Evolutionary conservation across 2,888 invertebrate species (phyloP), one percentile per base, ranked within the genome.

Genomic region (Lamellibrachia satsuma): DNA sequence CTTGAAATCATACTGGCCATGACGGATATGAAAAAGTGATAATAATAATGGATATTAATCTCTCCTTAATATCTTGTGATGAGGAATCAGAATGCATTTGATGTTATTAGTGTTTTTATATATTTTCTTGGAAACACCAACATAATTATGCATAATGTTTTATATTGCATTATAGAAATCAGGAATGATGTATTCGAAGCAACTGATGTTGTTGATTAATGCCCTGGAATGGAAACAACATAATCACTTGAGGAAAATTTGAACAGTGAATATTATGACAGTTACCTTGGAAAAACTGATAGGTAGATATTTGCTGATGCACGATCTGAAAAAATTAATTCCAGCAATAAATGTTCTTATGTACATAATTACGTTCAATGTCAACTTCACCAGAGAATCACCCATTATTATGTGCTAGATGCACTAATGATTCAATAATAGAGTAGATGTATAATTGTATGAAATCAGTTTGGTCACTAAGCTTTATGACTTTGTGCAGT

Each of bases 11-110:
- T 39, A 15, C 75, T 15, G 22, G 75, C 0, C 3, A 3, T 6
- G 22, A 75, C 75, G 11, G 60, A 11, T 22, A 15, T 75, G 75
- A 75, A 11, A 75, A 22, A 22, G 22, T 75, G 1, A 22, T 22
- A 75, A 22, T 75, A 75, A 75, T 75, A 75, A 75, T 75, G 75
- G 75, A 75, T 75, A n/a, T 75, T 75, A 75, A 75, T 75, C 75
- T 75, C 75, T 75, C 22, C 22, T 75, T 75, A 22, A 75, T 75
- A 75, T 75, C 75, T 75, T 22, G 22, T 22, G 75, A 0, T 22
- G 75, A 15, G 75, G 22, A 75, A 22, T 75, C 75, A 75, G n/a
- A 75, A 75, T 75, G 75, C 75, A 22, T 75, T 75, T 75, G n/a
- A 75, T 15, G 57, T 7, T 75, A n/a, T 75, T 75, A 75, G 75